phyloP scores from a whole-genome alignment of 92 coral and sea anemone genomes.

The Virgularia gustaviana region DNA sequence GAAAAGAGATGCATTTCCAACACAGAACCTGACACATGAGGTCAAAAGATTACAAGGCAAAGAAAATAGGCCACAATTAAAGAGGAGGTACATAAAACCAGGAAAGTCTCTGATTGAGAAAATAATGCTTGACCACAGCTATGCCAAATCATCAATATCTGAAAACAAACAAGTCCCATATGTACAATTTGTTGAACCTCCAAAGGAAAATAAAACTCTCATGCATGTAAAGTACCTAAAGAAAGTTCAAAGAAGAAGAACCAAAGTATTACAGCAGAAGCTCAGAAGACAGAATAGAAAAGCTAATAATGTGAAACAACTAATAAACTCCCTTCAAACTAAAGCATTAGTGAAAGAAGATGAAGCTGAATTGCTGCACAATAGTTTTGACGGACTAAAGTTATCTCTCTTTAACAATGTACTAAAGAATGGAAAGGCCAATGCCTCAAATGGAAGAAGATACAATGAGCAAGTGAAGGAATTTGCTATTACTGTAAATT shows the following conservation, averaged over 20 bases:
- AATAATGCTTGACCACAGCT: background rate
- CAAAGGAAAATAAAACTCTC: background rate
- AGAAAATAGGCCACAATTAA: background rate
- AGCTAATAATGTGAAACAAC: background rate
- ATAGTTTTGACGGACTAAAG: constrained; percentile 10
- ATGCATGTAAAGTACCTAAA: background rate
- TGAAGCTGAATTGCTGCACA: constrained; percentile 23
- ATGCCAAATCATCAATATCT: background rate
- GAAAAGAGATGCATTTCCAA: constrained; percentile 5
- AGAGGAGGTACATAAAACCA: background rate
- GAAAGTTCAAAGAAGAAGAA: background rate
- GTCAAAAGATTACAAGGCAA: background rate
- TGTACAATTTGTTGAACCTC: background rate
- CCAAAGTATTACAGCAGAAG: background rate
- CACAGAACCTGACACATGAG: background rate
- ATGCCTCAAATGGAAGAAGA: constrained; percentile 8
- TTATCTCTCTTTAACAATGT: background rate
- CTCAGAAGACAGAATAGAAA: background rate
- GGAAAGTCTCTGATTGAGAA: background rate
- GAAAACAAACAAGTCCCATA: background rate
- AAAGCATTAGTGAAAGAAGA: constrained; percentile 4
- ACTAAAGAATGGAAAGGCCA: constrained; percentile 4
- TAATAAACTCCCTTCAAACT: background rate
- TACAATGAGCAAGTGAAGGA: constrained; percentile 13
- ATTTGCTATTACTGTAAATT: constrained; percentile 9